phyloP scores from a whole-genome alignment of 1,140 invertebrate species.

The Thaumetopoea pityocampa region DNA sequence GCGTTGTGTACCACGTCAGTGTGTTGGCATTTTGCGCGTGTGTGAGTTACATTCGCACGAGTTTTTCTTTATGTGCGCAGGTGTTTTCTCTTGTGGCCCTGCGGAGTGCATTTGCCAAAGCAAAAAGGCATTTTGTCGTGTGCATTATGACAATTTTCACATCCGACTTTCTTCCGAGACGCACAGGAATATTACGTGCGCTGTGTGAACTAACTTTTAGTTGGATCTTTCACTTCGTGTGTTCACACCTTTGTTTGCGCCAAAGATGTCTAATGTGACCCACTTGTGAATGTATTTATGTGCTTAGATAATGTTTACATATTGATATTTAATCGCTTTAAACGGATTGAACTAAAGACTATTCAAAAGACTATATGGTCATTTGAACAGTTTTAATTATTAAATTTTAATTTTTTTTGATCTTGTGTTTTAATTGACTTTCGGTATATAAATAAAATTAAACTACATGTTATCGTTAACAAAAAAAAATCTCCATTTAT shows the following conservation, averaged over 20 bases:
- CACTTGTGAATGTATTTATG: conserved; percentile 21
- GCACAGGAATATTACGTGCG: conserved; percentile 27
- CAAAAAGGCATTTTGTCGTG: conserved; percentile 48
- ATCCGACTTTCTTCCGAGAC: conserved; percentile 64
- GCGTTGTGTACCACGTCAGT: conserved; percentile 3
- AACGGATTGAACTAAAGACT: background rate
- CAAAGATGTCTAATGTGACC: conserved; percentile 38
- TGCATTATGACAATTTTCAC: conserved; percentile 62
- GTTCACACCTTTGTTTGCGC: conserved; percentile 55
- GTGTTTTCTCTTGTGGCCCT: conserved; percentile 47
- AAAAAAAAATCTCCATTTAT: conserved; percentile 72
- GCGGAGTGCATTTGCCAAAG: conserved; percentile 35
- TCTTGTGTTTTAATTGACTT: background rate
- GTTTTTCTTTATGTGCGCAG: conserved; percentile 21
- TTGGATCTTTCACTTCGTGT: conserved; percentile 41
- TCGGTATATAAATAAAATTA: conserved; percentile 9
- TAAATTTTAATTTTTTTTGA: background rate
- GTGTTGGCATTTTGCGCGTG: conserved; percentile 23
- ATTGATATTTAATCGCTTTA: conserved; percentile 1
- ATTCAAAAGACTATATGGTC: background rate
- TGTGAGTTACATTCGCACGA: conserved; percentile 19
- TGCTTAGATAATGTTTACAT: conserved; percentile 24
- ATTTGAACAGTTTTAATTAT: background rate
- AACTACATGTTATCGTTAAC: conserved; percentile 46
- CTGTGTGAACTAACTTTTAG: conserved; percentile 37